These are phyloP conservation scores for Pangasianodon gigas DNA, from an alignment of 2,113 vertebrate genomes.

Conservation along the genomic window DNA sequence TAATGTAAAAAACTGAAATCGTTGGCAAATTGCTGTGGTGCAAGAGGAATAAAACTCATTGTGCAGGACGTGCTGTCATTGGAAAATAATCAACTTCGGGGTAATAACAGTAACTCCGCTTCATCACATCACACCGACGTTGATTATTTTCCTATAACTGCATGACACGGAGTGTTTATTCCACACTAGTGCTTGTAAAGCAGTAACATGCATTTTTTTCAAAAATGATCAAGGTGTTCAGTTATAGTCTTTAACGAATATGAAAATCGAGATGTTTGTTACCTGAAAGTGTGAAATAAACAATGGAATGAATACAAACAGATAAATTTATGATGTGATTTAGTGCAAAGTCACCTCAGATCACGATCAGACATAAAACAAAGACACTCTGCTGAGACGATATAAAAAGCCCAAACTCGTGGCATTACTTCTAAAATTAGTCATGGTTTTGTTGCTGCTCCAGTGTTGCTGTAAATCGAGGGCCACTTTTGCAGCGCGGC, in stretches of 20 bases:
- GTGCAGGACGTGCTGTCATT: too few species aligned
- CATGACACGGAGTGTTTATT: not conserved
- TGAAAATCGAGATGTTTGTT: not conserved
- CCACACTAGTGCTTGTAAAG: not conserved
- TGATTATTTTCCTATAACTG: not conserved
- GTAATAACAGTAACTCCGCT: too few species aligned
- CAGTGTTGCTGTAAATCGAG: slow-evolving; percentile 20
- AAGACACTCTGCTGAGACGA: not conserved
- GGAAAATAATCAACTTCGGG: not conserved
- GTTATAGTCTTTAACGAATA: not conserved
- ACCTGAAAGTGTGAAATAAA: not conserved
- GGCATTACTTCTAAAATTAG: not conserved
- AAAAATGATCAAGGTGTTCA: not conserved
- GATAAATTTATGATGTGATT: not conserved
- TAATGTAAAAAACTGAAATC: not conserved
- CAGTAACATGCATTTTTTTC: not conserved
- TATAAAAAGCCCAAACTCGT: not conserved
- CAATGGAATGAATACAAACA: not conserved
- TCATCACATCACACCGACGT: not conserved
- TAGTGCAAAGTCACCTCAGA: not conserved
- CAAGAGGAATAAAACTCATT: not conserved
- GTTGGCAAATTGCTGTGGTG: not conserved
- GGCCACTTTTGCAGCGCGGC: slow-evolving; percentile 21
- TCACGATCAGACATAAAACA: not conserved
- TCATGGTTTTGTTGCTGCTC: not conserved